phyloP scores from a whole-genome alignment of 2,888 invertebrate genomes.

The Pasiphila rectangulata region DNA sequence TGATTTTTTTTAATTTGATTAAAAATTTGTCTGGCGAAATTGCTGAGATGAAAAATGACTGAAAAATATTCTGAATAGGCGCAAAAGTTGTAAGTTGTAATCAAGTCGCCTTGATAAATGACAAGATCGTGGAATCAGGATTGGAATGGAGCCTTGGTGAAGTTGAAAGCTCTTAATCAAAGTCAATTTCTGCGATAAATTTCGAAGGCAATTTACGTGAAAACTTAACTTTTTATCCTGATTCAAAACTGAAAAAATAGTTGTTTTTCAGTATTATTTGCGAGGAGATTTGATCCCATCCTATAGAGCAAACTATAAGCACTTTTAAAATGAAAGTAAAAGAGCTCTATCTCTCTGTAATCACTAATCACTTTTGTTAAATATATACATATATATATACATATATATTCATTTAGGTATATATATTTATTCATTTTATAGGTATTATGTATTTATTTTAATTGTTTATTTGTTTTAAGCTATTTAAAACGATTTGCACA shows the following conservation, averaged over 20 bases:
- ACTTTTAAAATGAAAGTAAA: no score
- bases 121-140: conserved; percentile 1
- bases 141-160: background rate
- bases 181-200: conserved; percentile 1
- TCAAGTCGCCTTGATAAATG: conserved; percentile 15
- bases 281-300: no score
- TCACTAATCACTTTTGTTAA: no score
- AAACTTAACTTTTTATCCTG: background rate
- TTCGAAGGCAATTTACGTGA: background rate
- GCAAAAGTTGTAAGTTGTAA: conserved; percentile 21
- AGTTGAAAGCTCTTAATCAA: conserved; percentile 2
- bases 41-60: conserved; percentile 39
- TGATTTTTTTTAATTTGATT: conserved; percentile 61
- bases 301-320: no score
- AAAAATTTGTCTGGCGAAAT: conserved; percentile 43
- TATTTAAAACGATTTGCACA: no score
- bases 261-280: background rate
- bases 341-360: no score
- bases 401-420: no score
- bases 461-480: no score
- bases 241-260: background rate
- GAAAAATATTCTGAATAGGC: conserved; percentile 12
- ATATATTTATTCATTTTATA: no score
- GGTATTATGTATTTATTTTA: no score
- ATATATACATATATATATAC: no score